Base-by-base conservation (phyloP, 1,140 invertebrate species). In the Trichomalopsis sarcophagae region DNA sequence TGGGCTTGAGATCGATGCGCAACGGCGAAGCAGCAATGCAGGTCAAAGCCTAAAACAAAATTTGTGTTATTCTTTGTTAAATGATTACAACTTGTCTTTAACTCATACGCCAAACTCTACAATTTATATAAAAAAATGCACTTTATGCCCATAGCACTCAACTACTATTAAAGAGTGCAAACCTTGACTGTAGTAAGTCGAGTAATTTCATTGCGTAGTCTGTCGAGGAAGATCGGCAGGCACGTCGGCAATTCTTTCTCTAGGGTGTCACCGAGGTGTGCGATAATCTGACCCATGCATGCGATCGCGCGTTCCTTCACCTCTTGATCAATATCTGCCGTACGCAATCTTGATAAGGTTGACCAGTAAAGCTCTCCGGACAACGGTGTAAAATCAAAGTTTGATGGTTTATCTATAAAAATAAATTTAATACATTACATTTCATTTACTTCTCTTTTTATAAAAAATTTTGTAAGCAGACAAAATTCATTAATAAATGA, bases 321-420 rank as follows among this genome's bases (percentile, higher is more conserved):
- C 94, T 99, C 98, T 91, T 99, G 99, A 94, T 99, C 98, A 88
- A 99, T 98, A 91, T 99, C 98, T 0, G 98, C 96, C n/a, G 98
- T 98, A 89, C 96, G 96, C 5, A 99, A 93, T 87, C 98, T 94
- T 79, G 96, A 95, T 78, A 99, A 92, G 0, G 97, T 98, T 89
- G 97, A 97, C 55, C 95, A 93, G 92, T 99, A 99, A 88, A 99
- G 95, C 81, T 97, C 95, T 3, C 94, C 94, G 2, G 97, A 96
- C 90, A 97, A 97, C 7, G 95, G 95, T 0, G 94, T 95, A 87
- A 98, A 97, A 93, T 98, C 96, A 89, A 97, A 97, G 85, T 93
- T 94, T 21, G 94, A 94, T 11, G 94, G 93, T 66, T 93, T 92
- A 82, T 94, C 94, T 93, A 36, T n/a, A n/a, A 21, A 89, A 90